These are phyloP conservation scores for Rotaria socialis DNA, from an alignment of 2,888 invertebrate species.

Conservation along the genomic window DNA sequence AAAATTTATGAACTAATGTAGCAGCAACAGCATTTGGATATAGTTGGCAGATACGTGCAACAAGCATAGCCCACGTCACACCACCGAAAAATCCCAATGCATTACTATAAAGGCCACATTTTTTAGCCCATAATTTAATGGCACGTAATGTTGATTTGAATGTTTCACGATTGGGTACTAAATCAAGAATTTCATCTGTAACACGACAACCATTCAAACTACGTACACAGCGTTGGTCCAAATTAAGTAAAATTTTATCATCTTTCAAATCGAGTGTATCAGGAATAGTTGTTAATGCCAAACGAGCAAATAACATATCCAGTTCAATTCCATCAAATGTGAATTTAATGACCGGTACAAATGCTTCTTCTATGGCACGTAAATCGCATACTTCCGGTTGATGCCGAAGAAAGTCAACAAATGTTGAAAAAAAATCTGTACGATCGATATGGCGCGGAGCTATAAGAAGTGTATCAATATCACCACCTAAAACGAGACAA, in stretches of 20 bases:
- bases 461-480: constrained; percentile 96
- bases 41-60: constrained; percentile 91
- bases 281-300: constrained; percentile 92
- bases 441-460: constrained; percentile 91
- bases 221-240: constrained; percentile 90
- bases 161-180: constrained; percentile 86
- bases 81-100: constrained; percentile 93
- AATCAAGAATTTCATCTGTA: constrained; percentile 90
- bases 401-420: constrained; percentile 80
- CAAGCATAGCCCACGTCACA: constrained; percentile 98
- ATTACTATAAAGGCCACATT: constrained; percentile 94
- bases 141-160: constrained; percentile 86
- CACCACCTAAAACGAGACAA: constrained; percentile 64
- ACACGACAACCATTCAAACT: constrained; percentile 95
- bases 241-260: constrained; percentile 63
- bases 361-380: constrained; percentile 76
- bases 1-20: constrained; percentile 93
- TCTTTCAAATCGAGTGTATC: constrained; percentile 41
- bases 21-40: constrained; percentile 81
- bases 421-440: constrained; percentile 85
- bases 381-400: constrained; percentile 80
- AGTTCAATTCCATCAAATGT: constrained; percentile 94
- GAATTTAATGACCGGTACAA: constrained; percentile 98
- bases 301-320: constrained; percentile 90
- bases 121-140: constrained; percentile 91